Percentiles rank a stretch among this genome's conserved stretches.
Evolutionary conservation across 2,113 vertebrate species (phyloP).

Genomic region (Monopterus albus): DNA sequence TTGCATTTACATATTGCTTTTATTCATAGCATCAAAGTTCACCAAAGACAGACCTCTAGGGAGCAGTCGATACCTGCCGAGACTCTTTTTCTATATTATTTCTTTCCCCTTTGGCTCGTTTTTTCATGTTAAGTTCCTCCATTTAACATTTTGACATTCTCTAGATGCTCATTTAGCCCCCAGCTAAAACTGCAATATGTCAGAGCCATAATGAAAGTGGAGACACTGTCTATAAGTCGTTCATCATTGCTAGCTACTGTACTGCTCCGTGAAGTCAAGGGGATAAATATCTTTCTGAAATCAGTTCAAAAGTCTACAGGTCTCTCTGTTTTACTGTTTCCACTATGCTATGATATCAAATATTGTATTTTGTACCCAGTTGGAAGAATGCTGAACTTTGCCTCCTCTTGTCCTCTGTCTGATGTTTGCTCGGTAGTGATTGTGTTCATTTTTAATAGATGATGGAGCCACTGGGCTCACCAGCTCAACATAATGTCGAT

Average conservation of each 20-base stretch:
- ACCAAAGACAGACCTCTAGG: too few relatives aligned
- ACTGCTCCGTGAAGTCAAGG: slow-evolving; percentile 5
- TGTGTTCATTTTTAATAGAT: slow-evolving; percentile 29
- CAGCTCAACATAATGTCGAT: slow-evolving; percentile 22
- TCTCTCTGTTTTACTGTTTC: slow-evolving; percentile 8
- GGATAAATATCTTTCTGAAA: slow-evolving; percentile 25
- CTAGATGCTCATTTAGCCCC: slow-evolving; percentile 20
- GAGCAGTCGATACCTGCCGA: too few relatives aligned
- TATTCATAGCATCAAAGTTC: too few relatives aligned
- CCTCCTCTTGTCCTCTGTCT: slow-evolving; percentile 24
- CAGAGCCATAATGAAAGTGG: slow-evolving; percentile 33
- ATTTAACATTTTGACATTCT: slow-evolving; percentile 54
- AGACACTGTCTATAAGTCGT: slow-evolving; percentile 14
- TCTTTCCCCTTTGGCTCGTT: slow-evolving; percentile 25
- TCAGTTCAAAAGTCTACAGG: slow-evolving; percentile 17
- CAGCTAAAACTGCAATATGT: slow-evolving; percentile 17
- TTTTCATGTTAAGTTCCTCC: slow-evolving; percentile 33
- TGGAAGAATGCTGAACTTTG: slow-evolving; percentile 23
- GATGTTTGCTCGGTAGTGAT: slow-evolving; percentile 22
- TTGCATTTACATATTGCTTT: too few relatives aligned
- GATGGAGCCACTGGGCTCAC: not conserved
- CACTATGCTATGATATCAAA: slow-evolving; percentile 1
- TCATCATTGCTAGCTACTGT: slow-evolving; percentile 36
- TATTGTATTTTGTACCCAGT: slow-evolving; percentile 15
- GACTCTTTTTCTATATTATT: too few relatives aligned